Evolutionary conservation across 2,113 vertebrate species (phyloP).

Genomic region (Ramphastos sulfuratus): DNA sequence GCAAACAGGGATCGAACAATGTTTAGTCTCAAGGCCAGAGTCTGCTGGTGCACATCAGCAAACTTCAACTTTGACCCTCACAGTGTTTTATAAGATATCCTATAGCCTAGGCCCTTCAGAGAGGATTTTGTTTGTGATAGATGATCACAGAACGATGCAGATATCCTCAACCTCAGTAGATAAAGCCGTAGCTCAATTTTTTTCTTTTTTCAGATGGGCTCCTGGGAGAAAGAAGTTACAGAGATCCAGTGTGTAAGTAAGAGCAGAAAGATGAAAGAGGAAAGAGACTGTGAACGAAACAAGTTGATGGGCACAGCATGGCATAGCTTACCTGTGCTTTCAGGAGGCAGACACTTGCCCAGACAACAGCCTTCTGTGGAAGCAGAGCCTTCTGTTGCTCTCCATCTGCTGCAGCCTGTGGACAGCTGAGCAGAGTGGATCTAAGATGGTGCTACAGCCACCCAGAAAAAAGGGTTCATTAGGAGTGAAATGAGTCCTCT

Average conservation of each 20-base stretch:
- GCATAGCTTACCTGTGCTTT: slow-evolving; percentile 55
- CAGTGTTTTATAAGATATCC: neutral
- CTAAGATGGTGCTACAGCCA: slow-evolving; percentile 20
- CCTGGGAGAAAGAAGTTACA: slow-evolving; percentile 74
- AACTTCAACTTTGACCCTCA: neutral
- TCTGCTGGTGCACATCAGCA: neutral
- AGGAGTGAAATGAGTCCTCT: slow-evolving; percentile 31
- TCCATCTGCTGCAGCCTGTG: slow-evolving; percentile 53
- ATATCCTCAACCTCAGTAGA: neutral
- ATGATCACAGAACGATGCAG: neutral
- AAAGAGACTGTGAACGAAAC: neutral
- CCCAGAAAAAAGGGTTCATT: slow-evolving; percentile 24
- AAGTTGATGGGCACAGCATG: neutral
- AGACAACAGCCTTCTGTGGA: slow-evolving; percentile 50
- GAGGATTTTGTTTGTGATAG: neutral
- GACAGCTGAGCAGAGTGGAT: slow-evolving; percentile 51
- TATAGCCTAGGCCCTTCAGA: neutral
- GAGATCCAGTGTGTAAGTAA: slow-evolving; percentile 75
- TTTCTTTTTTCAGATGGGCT: slow-evolving; percentile 63
- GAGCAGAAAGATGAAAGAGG: neutral
- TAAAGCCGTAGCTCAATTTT: neutral
- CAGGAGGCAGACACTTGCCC: slow-evolving; percentile 28
- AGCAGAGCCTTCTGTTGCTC: slow-evolving; percentile 55
- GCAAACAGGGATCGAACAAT: neutral
- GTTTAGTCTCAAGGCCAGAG: neutral